Base-by-base conservation (phyloP, 1,140 invertebrate genomes). In the Hyles vespertilio region DNA sequence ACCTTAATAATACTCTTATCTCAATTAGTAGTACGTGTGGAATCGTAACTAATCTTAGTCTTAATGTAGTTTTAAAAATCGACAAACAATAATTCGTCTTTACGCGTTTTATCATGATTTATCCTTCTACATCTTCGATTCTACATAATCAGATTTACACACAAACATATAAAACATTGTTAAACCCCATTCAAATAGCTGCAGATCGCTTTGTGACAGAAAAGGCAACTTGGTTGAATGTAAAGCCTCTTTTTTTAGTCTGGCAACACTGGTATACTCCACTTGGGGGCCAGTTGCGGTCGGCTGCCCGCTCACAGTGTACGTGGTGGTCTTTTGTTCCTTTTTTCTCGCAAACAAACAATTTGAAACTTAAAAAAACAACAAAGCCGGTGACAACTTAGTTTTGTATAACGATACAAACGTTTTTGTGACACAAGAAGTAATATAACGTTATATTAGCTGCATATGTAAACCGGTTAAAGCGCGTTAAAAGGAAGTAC, bases 61-160 rank as follows among this genome's bases (percentile, higher is more conserved):
- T 67, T 55, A 72, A 72, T 68, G 59, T 68, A 63, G 70, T 73
- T 78, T 74, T 68, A 59, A 67, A 66, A 59, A 49, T 69, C 64
- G 55, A 56, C 59, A 64, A 66, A 62, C 65, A 65, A 70, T 72
- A 72, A 75, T 66, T 61, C 69, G 67, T 77, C 73, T 77, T 75
- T 80, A 67, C 63, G 61, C 50, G 69, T 67, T 67, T 62, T 77
- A 80, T 78, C 69, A 61, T 66, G 65, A 79, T 79, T 63, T 40
- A 47, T 47, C 12, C 46, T 47, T 2, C 6, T n/a, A n/a, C n/a
- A n/a, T n/a, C n/a, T n/a, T n/a, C n/a, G n/a, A n/a, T n/a, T n/a
- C n/a, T n/a, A 40, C 36, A 40, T 8, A 40, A 40, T 40, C 1
- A 40, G 36, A 40, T 40, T 40, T 40, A 5, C 36, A 40, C 36